Percentiles rank a stretch among this genome's conserved stretches.
These are phyloP conservation scores for Cyrtodaria siliqua DNA, from an alignment of 2,888 invertebrate genomes.

Conservation along the genomic window DNA sequence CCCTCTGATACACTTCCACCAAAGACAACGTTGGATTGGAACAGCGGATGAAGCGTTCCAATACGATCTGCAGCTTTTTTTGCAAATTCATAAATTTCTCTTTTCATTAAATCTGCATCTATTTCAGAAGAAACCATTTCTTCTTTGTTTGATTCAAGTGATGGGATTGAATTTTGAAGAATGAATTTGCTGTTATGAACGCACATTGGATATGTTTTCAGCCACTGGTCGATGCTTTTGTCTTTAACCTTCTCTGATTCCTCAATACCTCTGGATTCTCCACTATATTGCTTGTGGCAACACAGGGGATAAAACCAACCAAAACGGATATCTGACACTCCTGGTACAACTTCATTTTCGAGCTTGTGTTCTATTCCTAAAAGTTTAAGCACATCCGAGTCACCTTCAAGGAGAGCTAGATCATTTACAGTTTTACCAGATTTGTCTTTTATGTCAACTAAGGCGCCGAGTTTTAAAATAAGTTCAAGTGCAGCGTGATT, in stretches of 20 bases:
- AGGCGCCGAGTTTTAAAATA: constrained; percentile 10
- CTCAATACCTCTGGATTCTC: constrained; percentile 3
- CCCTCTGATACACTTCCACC: constrained; percentile 29
- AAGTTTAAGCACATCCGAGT: neutral
- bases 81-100: constrained; percentile 9
- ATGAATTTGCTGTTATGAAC: constrained; percentile 18
- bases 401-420: constrained; percentile 14
- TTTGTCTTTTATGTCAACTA: constrained; percentile 17
- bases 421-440: constrained; percentile 17
- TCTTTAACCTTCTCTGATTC: constrained; percentile 15
- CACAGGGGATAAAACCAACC: constrained; percentile 29
- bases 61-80: neutral
- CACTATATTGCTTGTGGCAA: constrained; percentile 20
- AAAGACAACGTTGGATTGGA: constrained; percentile 23
- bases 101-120: constrained; percentile 6
- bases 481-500: constrained; percentile 21
- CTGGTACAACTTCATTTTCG: neutral
- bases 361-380: neutral
- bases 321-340: constrained; percentile 15
- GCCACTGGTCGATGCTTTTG: constrained; percentile 19
- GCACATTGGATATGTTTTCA: constrained; percentile 27
- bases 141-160: constrained; percentile 16
- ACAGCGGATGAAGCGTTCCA: constrained; percentile 12
- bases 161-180: constrained; percentile 23
- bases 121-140: neutral